These are phyloP conservation scores for Ceratothoa steindachneri DNA, from an alignment of 2,888 invertebrate genomes.

Conservation along the genomic window DNA sequence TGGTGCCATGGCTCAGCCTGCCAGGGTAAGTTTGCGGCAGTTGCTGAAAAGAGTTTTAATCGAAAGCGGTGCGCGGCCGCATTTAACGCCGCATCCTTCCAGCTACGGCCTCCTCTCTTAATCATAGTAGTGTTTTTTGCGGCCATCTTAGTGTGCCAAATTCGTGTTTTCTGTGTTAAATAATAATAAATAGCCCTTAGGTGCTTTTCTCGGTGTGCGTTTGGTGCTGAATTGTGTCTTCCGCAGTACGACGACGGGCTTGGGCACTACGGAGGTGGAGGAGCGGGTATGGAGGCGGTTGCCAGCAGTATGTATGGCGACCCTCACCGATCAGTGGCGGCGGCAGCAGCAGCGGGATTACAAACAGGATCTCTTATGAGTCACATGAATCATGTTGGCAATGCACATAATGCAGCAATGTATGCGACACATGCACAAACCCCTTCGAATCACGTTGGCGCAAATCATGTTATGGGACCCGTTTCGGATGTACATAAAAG, in stretches of 20 bases:
- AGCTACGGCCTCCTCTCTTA: neutral
- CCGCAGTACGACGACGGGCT: slow-evolving; percentile 47
- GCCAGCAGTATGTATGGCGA: slow-evolving; percentile 46
- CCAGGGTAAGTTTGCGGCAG: slow-evolving; percentile 37
- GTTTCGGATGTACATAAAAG: slow-evolving; percentile 90
- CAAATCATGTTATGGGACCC: slow-evolving; percentile 44
- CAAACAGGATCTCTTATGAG: slow-evolving; percentile 42
- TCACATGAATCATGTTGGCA: slow-evolving; percentile 46
- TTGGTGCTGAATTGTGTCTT: neutral
- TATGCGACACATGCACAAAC: slow-evolving; percentile 44
- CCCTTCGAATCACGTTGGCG: slow-evolving; percentile 41
- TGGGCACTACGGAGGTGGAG: slow-evolving; percentile 42
- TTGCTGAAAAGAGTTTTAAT: neutral
- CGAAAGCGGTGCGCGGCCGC: neutral
- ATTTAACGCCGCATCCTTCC: neutral
- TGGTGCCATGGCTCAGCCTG: slow-evolving; percentile 46
- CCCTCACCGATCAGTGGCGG: slow-evolving; percentile 35
- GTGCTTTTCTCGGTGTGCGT: neutral
- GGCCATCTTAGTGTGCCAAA: slow-evolving; percentile 1
- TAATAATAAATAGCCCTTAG: neutral
- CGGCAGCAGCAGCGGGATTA: slow-evolving; percentile 28
- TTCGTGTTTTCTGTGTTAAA: slow-evolving; percentile 7
- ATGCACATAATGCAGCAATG: slow-evolving; percentile 41
- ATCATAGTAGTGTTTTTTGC: slow-evolving; percentile 7
- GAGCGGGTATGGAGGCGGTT: slow-evolving; percentile 42